phyloP scores from a whole-genome alignment of 1,140 invertebrate species.

The Thereuonema tuberculata region DNA sequence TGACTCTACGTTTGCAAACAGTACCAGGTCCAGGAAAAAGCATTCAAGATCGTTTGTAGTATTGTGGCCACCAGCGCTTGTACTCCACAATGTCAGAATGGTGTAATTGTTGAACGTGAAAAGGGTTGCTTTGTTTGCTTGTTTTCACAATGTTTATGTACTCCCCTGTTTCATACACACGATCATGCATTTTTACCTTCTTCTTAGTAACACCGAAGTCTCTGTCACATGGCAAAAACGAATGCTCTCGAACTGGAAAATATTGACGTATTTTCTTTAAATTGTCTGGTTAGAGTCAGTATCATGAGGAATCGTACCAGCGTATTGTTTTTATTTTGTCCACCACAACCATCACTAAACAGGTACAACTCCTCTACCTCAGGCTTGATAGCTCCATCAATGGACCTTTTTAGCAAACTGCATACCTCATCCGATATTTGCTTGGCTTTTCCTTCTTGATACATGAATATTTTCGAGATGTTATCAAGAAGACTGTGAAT shows the following conservation, averaged over 20 bases:
- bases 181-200: conserved; percentile 4
- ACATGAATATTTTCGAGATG: conserved; percentile 18
- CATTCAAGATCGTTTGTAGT: not conserved
- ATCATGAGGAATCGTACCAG: conserved; percentile 12
- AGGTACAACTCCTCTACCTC: conserved; percentile 8
- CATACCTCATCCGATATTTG: conserved; percentile 21
- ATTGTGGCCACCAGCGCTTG: not conserved
- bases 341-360: conserved; percentile 14
- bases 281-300: conserved; percentile 4
- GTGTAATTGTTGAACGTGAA: not conserved
- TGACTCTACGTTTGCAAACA: not conserved
- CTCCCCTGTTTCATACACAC: conserved; percentile 8
- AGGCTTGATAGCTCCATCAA: not conserved
- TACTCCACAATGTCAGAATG: not conserved
- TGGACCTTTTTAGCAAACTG: conserved; percentile 17
- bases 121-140: not conserved
- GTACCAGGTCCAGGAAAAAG: not conserved
- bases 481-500: conserved; percentile 19
- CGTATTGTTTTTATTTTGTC: conserved; percentile 15
- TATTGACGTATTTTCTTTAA: conserved; percentile 14
- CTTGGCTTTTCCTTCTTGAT: conserved; percentile 20
- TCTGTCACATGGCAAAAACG: conserved; percentile 16
- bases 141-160: not conserved
- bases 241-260: conserved; percentile 15
- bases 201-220: conserved; percentile 16